Conservation (phyloP, 2,888 invertebrate genomes). For the Cybosia mesomella region DNA sequence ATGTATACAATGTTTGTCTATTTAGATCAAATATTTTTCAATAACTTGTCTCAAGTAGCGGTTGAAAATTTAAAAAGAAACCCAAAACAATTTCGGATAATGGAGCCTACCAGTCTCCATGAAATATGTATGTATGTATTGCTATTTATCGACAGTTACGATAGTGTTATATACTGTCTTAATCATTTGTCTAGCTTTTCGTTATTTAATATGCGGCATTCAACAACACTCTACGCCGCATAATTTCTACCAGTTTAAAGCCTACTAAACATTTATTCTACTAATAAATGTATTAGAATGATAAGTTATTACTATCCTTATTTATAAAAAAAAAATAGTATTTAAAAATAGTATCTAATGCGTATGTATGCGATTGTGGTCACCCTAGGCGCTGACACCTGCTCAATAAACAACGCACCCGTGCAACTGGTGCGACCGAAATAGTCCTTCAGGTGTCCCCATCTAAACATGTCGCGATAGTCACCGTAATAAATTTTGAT, state of each 20-base stretch:
- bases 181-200: slow-evolving; percentile 25
- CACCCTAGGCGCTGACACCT: slow-evolving; percentile 45
- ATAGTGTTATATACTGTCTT: no score
- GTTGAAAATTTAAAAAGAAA: no score
- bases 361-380: slow-evolving; percentile 1
- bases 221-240: background rate
- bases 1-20: no score
- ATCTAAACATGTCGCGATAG: slow-evolving; percentile 48
- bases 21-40: no score
- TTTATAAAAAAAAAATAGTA: no score
- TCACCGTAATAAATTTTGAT: slow-evolving; percentile 60
- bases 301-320: background rate
- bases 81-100: no score
- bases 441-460: slow-evolving; percentile 66
- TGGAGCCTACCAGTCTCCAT: no score
- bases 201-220: slow-evolving; percentile 3
- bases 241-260: no score
- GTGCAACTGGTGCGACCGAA: slow-evolving; percentile 61
- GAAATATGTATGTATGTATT: background rate
- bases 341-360: background rate
- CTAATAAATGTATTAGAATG: background rate
- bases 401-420: slow-evolving; percentile 50
- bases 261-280: no score
- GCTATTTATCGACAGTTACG: no score
- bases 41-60: no score